These are phyloP conservation scores for Nyctereutes procyonoides DNA, from an alignment of 2,113 vertebrate species.

Conservation along the genomic window DNA sequence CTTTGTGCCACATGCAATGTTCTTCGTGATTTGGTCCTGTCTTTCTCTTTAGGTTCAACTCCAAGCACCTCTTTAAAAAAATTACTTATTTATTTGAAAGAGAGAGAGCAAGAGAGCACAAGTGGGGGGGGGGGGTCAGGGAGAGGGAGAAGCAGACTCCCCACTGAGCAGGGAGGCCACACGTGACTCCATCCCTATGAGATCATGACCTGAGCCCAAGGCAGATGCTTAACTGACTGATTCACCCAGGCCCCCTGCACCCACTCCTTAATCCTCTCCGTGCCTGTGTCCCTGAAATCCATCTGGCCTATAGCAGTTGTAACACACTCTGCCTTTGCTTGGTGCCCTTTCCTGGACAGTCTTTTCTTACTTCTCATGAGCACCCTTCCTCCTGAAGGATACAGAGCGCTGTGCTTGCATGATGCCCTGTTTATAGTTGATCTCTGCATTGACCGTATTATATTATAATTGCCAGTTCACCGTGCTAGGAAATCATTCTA, in stretches of 20 bases:
- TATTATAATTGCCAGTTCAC: not conserved
- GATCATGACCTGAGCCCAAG: no score
- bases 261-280: no score
- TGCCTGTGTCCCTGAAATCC: not conserved
- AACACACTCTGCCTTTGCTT: not conserved
- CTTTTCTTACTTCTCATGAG: not conserved
- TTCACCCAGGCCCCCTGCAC: no score
- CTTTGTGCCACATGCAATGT: not conserved
- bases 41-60: not conserved
- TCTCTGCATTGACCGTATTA: not conserved
- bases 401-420: no score
- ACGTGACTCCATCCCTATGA: no score
- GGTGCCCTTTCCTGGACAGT: not conserved
- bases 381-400: not conserved
- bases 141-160: no score
- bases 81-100: no score
- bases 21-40: no score
- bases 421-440: not conserved
- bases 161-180: no score
- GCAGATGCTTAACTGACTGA: no score
- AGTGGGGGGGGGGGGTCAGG: no score
- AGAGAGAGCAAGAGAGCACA: no score
- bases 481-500: rapidly evolving
- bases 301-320: not conserved
- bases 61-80: not conserved